A percentile compares a stretch with the other conserved stretches of the same genome.
Conservation (phyloP, 1,140 invertebrate species). For the Hylyphantes graminicola region DNA sequence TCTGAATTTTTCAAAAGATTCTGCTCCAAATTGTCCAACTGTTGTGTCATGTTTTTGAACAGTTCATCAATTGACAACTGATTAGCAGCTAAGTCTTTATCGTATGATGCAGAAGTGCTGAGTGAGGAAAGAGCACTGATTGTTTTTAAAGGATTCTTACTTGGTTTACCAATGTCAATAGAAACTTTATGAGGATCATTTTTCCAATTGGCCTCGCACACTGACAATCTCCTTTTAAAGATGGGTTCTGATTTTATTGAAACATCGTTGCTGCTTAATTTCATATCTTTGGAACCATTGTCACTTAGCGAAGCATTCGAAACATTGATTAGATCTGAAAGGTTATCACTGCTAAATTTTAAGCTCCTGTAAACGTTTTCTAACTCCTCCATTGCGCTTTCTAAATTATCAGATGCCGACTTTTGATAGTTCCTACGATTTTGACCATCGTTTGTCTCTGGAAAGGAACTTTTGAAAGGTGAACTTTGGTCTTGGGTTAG, state of each 20-base stretch:
- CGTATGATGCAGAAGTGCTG: neutral
- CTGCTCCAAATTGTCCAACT: constrained; percentile 38
- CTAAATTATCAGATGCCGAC: constrained; percentile 49
- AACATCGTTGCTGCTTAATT: neutral
- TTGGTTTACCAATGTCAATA: neutral
- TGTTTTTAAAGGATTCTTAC: neutral
- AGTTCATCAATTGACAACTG: constrained; percentile 41
- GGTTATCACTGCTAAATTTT: constrained; percentile 55
- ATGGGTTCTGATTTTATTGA: neutral
- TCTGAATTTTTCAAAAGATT: constrained; percentile 36
- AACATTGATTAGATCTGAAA: constrained; percentile 38
- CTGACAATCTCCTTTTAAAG: constrained; percentile 1
- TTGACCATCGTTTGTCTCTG: neutral
- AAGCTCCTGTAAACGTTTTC: constrained; percentile 51
- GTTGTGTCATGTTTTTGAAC: constrained; percentile 37
- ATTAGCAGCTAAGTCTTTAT: neutral
- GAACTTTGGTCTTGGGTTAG: too few species aligned
- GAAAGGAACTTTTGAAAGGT: neutral
- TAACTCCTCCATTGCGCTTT: constrained; percentile 57
- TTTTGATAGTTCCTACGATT: constrained; percentile 2
- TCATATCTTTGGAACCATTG: constrained; percentile 15
- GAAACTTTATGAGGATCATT: neutral
- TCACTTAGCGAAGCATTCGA: constrained; percentile 31
- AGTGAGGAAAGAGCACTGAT: neutral
- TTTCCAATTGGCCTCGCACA: neutral